Conservation (phyloP, 1,140 invertebrate species). For the Drosophila arawakana region DNA sequence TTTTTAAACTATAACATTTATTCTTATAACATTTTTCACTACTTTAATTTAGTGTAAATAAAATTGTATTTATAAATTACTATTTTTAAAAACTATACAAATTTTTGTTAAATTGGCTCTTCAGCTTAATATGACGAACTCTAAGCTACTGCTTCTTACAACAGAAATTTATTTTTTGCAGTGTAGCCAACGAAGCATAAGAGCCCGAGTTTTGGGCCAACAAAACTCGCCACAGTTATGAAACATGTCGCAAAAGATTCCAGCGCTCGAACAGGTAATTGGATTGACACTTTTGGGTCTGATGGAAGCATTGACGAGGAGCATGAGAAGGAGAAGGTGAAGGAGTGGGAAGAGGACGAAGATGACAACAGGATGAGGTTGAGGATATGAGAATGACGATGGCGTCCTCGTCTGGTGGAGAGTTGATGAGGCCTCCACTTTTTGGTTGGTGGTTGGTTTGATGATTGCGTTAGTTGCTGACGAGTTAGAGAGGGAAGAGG, state of each 20-base stretch:
- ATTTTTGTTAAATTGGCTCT: too few relatives aligned
- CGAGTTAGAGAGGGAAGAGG: slow-evolving; percentile 45
- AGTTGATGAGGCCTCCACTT: slow-evolving; percentile 74
- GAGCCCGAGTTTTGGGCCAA: slow-evolving; percentile 8
- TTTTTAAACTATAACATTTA: too few relatives aligned
- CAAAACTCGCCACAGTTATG: slow-evolving; percentile 66
- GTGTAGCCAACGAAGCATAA: slow-evolving; percentile 49
- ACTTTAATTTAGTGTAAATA: too few relatives aligned
- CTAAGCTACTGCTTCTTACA: too few relatives aligned
- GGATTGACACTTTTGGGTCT: slow-evolving; percentile 82
- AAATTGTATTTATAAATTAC: too few relatives aligned
- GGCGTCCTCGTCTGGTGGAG: slow-evolving; percentile 47
- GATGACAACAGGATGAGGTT: slow-evolving; percentile 1
- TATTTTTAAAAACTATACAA: too few relatives aligned
- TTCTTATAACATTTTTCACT: too few relatives aligned
- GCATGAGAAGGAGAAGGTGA: too few relatives aligned
- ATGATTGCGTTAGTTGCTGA: slow-evolving; percentile 81
- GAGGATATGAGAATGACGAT: slow-evolving; percentile 13
- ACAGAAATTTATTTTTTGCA: neutral
- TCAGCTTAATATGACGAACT: too few relatives aligned
- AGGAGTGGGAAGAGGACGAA: too few relatives aligned
- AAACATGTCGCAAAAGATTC: slow-evolving; percentile 83
- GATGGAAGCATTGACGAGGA: slow-evolving; percentile 41
- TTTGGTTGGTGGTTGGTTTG: slow-evolving; percentile 70
- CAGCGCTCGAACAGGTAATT: slow-evolving; percentile 82